Evolutionary conservation across 2,888 invertebrate species (phyloP), one percentile per base, ranked within the genome.

Genomic region (Meta bourneti): DNA sequence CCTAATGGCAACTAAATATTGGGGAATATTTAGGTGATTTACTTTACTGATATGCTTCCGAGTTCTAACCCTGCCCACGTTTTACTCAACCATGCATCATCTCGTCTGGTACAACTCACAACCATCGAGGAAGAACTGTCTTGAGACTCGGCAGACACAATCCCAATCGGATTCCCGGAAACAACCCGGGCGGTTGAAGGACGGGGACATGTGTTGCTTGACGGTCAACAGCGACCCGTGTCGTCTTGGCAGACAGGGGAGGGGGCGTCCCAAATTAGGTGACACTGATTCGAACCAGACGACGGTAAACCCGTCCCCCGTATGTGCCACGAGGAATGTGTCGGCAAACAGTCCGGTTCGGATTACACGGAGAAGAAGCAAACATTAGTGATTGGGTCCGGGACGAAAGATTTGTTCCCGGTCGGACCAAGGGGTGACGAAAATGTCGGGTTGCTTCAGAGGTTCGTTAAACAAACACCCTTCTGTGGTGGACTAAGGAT

Each of bases 271-370:
- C 80, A 61, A 87, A 87, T 87, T 79, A 87, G 87, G 87, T 80
- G 87, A 72, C 80, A 61, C 80, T 87, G 87, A 87, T 87, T 87
- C 74, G 87, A 87, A 87, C 52, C 87, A 87, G 87, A 72, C 87
- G 48, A 13, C 11, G 70, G 20, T 8, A 61, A 78, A 69, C 69
- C 49, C 69, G 52, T 20, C 5, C 83, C 4, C 34, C 34, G 34
- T 34, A 4, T 34, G 34, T 34, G 4, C 34, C 61, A 11, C 61
- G 0, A 61, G 61, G 74, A n/a, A 75, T 48, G 77, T 77, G 85
- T 85, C 52, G 8, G 74, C 85, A 20, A 74, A 54, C 74, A 84
- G 82, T 71, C 71, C 71, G 82, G 82, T 82, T 74, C 52, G 34
- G 72, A 74, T 74, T 54, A n/a, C 74, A 11, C 83, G 74, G 54